phyloP scores from a whole-genome alignment of 2,888 invertebrate species.

The Phymatocera aterrima region DNA sequence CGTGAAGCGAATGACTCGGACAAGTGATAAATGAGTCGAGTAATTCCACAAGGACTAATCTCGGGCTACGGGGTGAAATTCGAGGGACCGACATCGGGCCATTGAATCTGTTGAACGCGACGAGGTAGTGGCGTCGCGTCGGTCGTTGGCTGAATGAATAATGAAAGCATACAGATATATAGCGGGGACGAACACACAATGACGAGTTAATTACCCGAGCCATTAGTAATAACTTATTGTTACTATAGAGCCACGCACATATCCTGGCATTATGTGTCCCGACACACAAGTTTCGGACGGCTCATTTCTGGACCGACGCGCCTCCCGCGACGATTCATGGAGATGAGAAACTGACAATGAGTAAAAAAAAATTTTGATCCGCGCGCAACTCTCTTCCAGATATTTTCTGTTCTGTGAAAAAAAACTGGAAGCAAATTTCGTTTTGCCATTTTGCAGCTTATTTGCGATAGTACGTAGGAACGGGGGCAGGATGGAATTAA shows the following conservation, averaged over 20 bases:
- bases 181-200: not conserved
- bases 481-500: slow-evolving; percentile 4
- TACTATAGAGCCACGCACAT: too few relatives aligned
- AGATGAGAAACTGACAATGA: slow-evolving; percentile 6
- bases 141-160: slow-evolving; percentile 29
- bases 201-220: slow-evolving; percentile 44
- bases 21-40: not conserved
- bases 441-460: not conserved
- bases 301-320: slow-evolving; percentile 14
- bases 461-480: too few relatives aligned
- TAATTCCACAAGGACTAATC: slow-evolving; percentile 18
- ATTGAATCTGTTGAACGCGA: not conserved
- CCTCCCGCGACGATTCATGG: not conserved
- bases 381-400: not conserved
- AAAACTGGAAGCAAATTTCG: not conserved
- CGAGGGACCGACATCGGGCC: not conserved
- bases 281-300: slow-evolving; percentile 44
- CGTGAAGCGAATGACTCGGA: not conserved
- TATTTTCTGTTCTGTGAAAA: not conserved
- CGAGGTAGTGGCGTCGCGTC: not conserved
- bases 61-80: not conserved
- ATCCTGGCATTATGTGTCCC: too few relatives aligned
- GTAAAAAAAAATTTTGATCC: not conserved
- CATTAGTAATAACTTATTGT: slow-evolving; percentile 41
- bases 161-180: slow-evolving; percentile 1